These are phyloP conservation scores for Halyomorpha halys DNA, from an alignment of 1,140 invertebrate species.

Conservation along the genomic window DNA sequence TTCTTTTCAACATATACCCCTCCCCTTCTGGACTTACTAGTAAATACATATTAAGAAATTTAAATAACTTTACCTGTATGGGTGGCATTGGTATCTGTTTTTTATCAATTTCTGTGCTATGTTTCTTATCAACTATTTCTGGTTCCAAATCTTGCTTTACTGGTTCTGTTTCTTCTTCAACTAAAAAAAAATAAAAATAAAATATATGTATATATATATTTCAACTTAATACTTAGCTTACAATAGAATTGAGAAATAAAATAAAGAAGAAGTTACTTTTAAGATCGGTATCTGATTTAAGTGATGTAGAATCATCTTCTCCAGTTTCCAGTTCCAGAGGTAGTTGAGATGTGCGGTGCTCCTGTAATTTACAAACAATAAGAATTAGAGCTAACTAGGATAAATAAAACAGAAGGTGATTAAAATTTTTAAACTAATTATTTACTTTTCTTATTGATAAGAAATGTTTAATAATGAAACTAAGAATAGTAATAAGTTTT, in stretches of 20 bases:
- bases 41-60: too few species aligned
- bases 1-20: too few species aligned
- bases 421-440: background rate
- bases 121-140: constrained; percentile 33
- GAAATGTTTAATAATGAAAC: too few species aligned
- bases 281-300: constrained; percentile 64
- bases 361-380: constrained; percentile 40
- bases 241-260: background rate
- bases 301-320: constrained; percentile 71
- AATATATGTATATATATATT: too few species aligned
- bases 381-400: background rate
- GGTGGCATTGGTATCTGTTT: constrained; percentile 14
- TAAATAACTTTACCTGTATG: background rate
- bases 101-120: constrained; percentile 21
- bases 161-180: constrained; percentile 38
- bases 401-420: background rate
- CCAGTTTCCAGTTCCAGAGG: constrained; percentile 66
- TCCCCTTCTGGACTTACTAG: too few species aligned
- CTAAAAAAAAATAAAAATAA: constrained; percentile 27
- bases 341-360: constrained; percentile 71
- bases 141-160: constrained; percentile 37
- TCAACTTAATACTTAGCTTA: background rate
- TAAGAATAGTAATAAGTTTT: too few species aligned
- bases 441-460: background rate
- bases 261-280: constrained; percentile 46